Evolutionary conservation across 2,113 vertebrate genomes (phyloP), one percentile per base, ranked within the genome.

Genomic region (Glaucomys volans): DNA sequence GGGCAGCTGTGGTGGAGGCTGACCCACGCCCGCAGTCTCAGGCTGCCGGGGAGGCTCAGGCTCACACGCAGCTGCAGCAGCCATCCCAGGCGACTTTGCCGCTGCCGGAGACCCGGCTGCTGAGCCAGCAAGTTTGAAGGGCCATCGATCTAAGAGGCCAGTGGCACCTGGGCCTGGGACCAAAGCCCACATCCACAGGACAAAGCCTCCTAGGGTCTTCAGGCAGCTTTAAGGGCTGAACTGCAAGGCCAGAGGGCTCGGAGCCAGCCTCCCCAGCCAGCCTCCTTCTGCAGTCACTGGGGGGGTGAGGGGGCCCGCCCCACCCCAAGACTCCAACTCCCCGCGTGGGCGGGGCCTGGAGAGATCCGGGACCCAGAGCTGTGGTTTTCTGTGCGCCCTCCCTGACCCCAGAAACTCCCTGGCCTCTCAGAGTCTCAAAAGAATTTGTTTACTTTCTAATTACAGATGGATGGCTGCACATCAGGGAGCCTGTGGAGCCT

Each of bases 381-480:
- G 0, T 2, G 5, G 80, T 44, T 76, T 62, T 82, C 47, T 75
- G 47, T 4, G 20, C 0, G 26, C 64, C 17, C 47, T 91, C 79
- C 72, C 66, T 42, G 17, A 37, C n/a, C 16, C n/a, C 8, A 20
- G 40, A 88, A 30, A 37, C 26, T 20, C 42, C 17, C 12, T 4
- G 57, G 18, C 37, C 24, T 93, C 87, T 6, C 86, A 28, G 54
- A 47, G 11, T 82, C 96, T 95, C 80, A 32, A 76, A 83, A 79
- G 28, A 54, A 62, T 69, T 42, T 30, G 80, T 95, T 69, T 44
- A 80, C 77, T 95, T 93, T 93, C 28, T 94, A 81, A 89, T 79
- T 37, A 74, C 11, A 22, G 90, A 79, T 93, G 67, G 18, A 47
- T 67, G 67, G 35, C 42, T 22, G 6, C 12, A 7, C 32, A n/a